Base-by-base conservation (phyloP, 2,113 vertebrate species). In the Elanus axillaris region DNA sequence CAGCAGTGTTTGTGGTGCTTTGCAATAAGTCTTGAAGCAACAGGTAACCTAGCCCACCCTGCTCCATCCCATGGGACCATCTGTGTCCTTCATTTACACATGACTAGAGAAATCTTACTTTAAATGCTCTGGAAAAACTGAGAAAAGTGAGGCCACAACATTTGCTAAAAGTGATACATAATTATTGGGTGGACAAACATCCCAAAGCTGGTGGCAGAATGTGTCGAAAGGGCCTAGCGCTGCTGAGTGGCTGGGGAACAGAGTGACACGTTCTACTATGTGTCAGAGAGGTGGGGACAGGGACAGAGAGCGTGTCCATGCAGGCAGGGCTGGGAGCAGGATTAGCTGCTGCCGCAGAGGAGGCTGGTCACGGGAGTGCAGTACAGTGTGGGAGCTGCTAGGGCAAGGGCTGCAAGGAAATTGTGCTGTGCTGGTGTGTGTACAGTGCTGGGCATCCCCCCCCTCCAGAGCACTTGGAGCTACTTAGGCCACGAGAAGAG, bases 1-100 rank as follows among this genome's bases (percentile, higher is more conserved):
- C 85, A 34, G 38, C 0, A 0, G 6, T 10, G 62, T 27, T 52
- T 42, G 32, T 0, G 0, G 15, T 38, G 64, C 67, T 80, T 48
- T 62, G 40, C 58, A 40, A 2, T 9, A 23, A 63, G 25, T 47
- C 47, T 50, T n/a, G 74, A 29, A 62, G n/a, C 31, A 62, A 11
- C 67, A 34, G 63, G 20, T 63, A 66, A 9, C 13, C 20, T 58
- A 67, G 22, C 14, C 79, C 86, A 26, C 19, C 29, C 48, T 73
- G 63, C 68, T 71, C 15, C 38, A 21, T 73, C 38, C 26, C 43
- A 4, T 0, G 0, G 64, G 36, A 17, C 16, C 42, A 20, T 48
- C 53, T 1, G 0, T 58, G 40, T 60, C 74, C 47, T 38, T 73
- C 29, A 11, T 60, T 84, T 58, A 20, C 0, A 0, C 19, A 10